Conservation (phyloP, 2,113 vertebrate species). For the Pterocles orientalis region DNA sequence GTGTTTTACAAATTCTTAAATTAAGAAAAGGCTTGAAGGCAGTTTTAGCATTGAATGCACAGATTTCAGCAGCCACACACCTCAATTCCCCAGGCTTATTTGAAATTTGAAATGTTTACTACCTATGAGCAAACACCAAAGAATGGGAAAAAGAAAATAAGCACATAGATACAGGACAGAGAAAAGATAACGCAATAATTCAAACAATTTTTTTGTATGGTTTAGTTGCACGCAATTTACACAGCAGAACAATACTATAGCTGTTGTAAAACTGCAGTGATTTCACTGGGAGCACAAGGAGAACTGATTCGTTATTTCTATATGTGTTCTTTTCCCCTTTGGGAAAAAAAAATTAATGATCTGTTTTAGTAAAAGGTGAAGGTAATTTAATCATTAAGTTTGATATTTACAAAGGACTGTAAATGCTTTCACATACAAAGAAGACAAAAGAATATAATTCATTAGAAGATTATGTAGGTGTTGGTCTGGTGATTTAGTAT, state of each 20-base stretch:
- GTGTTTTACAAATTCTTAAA: background rate
- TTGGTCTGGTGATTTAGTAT: background rate
- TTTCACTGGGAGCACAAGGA: background rate
- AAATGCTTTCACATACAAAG: background rate
- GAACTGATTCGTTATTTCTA: background rate
- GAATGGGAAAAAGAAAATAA: background rate
- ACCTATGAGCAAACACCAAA: background rate
- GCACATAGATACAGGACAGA: background rate
- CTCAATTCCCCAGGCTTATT: background rate
- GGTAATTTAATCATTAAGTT: constrained; percentile 13
- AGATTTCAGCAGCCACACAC: background rate
- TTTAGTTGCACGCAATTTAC: background rate
- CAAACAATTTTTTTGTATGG: background rate
- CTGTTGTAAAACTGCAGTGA: background rate
- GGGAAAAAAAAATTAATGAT: background rate
- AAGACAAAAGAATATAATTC: background rate
- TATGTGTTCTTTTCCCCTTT: background rate
- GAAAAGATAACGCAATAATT: background rate
- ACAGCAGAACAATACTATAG: background rate
- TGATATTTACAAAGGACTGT: background rate
- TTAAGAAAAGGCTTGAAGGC: background rate
- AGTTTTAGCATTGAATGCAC: background rate
- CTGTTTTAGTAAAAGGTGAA: background rate
- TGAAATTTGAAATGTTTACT: background rate
- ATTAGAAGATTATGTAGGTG: background rate